Base-by-base conservation (phyloP, 1,140 invertebrate species). In the Dendrolimus kikuchii region DNA sequence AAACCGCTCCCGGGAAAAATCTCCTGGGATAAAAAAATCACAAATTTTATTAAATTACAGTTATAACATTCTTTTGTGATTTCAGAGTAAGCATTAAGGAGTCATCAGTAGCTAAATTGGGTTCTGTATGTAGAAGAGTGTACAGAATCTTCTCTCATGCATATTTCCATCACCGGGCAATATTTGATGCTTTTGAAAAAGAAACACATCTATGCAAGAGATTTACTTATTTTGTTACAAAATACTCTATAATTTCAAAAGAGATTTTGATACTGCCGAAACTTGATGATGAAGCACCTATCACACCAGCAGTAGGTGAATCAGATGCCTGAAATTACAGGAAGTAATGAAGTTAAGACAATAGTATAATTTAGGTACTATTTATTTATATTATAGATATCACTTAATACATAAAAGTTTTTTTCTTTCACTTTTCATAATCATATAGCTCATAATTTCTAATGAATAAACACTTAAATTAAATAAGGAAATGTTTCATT, bases 71-170 rank as follows among this genome's bases (percentile, higher is more conserved):
- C 43, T 51, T 51, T 58, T 52, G 60, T 53, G 55, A 61, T 90
- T 91, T 66, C 88, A 98, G 97, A 86, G 96, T 99, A 7, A 99
- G 96, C 84, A 99, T 99, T 71, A 99, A 99, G 86, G 98, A 99
- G 78, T 97, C 98, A 10, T 99, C 98, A 9, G 97, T 99, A 50
- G 94, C 96, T 37, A 99, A 99, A 88, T 88, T 99, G 60, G 98
- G 98, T 57, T 99, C 98, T 36, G 98, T 99, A 5, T 99, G 98
- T 87, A 91, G 99, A 66, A 91, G 99, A 73, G 98, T 99, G 1
- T 99, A 99, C 80, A 92, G 99, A 89, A 99, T 99, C 76, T 99
- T 99, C 87, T 99, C 98, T 39, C 99, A 99, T 89, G 98, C 99
- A 38, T 99, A 98, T 85, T 99, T 98, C 81, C 98, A 99, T 89